Conservation (phyloP, 2,888 invertebrate species). For the Phania funesta region DNA sequence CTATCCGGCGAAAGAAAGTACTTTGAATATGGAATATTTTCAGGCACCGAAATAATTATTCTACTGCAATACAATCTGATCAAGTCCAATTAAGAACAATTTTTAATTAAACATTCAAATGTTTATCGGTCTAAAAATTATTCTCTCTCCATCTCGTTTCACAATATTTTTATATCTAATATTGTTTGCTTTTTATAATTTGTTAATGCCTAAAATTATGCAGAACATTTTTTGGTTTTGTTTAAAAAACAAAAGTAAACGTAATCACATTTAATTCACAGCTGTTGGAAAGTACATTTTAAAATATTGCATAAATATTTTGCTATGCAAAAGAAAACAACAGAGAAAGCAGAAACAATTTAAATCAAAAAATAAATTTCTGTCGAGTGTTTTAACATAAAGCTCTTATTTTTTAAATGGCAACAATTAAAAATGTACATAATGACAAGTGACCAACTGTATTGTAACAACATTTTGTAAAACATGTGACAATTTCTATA, state of each 20-base stretch:
- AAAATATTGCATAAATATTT: conserved; percentile 6
- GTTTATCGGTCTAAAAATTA: too few species aligned
- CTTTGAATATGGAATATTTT: too few species aligned
- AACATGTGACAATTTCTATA: conserved; percentile 38
- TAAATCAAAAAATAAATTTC: neutral
- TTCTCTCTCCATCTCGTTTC: too few species aligned
- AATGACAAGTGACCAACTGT: conserved; percentile 45
- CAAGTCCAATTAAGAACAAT: too few species aligned
- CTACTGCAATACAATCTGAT: too few species aligned
- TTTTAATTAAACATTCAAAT: too few species aligned
- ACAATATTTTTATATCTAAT: neutral
- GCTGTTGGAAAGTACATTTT: neutral
- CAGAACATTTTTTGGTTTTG: neutral
- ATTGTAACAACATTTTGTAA: conserved; percentile 28
- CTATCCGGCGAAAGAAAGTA: too few species aligned
- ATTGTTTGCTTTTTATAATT: neutral
- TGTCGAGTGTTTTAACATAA: conserved; percentile 8
- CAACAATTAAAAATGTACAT: conserved; percentile 44
- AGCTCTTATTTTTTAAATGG: conserved; percentile 29
- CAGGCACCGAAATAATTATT: too few species aligned
- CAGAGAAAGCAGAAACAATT: neutral
- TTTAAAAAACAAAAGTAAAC: neutral
- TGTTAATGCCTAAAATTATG: neutral
- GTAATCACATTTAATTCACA: conserved; percentile 21
- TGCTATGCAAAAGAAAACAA: neutral